Evolutionary conservation across 2,113 vertebrate genomes (phyloP), one percentile per base, ranked within the genome.

Genomic region (Microtus richardsoni): DNA sequence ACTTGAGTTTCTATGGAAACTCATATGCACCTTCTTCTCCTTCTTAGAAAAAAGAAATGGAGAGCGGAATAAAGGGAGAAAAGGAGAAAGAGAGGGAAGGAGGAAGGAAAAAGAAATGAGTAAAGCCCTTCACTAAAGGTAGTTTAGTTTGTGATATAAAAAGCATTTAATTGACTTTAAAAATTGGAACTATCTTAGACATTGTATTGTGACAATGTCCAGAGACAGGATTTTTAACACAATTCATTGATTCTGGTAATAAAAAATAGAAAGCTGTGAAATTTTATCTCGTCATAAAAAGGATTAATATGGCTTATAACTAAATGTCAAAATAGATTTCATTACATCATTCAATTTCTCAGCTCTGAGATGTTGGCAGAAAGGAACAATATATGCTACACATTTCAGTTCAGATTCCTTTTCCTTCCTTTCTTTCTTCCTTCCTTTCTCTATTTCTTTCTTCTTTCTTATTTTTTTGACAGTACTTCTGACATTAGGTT

Each of bases 301-400:
- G 68, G 92, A 97, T 98, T 96, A 96, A 91, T 95, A 94, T 91
- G 68, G 80, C 80, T 98, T 97, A 96, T 82, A 94, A 93, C 80
- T 88, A 95, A 98, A 97, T 96, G 96, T 96, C 96, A 97, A 97
- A 95, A 64, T 92, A 94, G 44, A 90, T 93, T 96, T 96, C 96
- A 95, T 96, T 96, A 92, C 58, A 80, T 44, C 62, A 98, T 97
- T 94, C 96, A 96, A 97, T 97, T 96, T 97, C 88, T 93, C 71
- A 90, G 30, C 88, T 49, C 58, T 68, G 70, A 95, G 80, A 77
- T 70, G 24, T 95, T 96, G 85, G 73, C 66, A 74, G 71, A 78
- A 95, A 93, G 71, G 71, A 94, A 33, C 84, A 33, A 97, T 96
- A 95, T 96, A 89, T 33, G 85, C n/a, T 95, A 71, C 86, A n/a